A percentile compares a stretch with the other conserved stretches of the same genome.
Conservation (phyloP, 2,113 vertebrate genomes). For the Rhinoptilus africanus region DNA sequence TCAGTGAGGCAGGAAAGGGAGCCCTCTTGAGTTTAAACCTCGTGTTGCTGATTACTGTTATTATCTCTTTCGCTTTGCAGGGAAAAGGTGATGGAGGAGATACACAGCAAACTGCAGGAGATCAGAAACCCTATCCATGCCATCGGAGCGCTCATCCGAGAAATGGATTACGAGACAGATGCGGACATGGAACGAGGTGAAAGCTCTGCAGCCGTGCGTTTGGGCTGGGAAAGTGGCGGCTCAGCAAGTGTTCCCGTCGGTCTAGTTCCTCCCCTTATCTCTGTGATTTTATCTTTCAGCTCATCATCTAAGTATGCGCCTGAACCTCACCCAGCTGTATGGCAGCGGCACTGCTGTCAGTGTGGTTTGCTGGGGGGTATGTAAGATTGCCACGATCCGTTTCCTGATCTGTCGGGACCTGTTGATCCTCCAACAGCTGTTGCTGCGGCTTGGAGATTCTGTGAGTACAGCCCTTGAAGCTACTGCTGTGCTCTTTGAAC, state of each 20-base stretch:
- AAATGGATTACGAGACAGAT: constrained; percentile 92
- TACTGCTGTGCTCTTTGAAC: accelerated
- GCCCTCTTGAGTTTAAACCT: not conserved
- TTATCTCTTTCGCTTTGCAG: constrained; percentile 34
- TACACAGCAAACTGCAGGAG: constrained; percentile 91
- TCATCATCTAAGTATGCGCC: constrained; percentile 73
- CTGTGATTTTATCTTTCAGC: constrained; percentile 50
- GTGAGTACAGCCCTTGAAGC: constrained; percentile 70
- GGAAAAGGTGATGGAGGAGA: constrained; percentile 84
- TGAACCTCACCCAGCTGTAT: constrained; percentile 88
- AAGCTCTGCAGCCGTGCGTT: accelerated
- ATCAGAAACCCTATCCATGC: constrained; percentile 82
- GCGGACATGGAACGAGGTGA: constrained; percentile 74
- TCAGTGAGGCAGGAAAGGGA: not conserved
- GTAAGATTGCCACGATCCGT: constrained; percentile 81
- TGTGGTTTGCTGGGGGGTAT: constrained; percentile 80
- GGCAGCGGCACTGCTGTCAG: constrained; percentile 74
- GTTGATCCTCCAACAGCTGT: constrained; percentile 88
- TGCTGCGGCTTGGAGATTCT: constrained; percentile 82
- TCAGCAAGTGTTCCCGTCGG: not conserved
- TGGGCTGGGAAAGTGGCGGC: not conserved
- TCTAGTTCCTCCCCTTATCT: not conserved
- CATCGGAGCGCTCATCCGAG: constrained; percentile 84
- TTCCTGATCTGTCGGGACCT: constrained; percentile 89
- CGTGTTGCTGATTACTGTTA: accelerated